Conservation (phyloP, 2,113 vertebrate species). For the Megaceryle maxima region DNA sequence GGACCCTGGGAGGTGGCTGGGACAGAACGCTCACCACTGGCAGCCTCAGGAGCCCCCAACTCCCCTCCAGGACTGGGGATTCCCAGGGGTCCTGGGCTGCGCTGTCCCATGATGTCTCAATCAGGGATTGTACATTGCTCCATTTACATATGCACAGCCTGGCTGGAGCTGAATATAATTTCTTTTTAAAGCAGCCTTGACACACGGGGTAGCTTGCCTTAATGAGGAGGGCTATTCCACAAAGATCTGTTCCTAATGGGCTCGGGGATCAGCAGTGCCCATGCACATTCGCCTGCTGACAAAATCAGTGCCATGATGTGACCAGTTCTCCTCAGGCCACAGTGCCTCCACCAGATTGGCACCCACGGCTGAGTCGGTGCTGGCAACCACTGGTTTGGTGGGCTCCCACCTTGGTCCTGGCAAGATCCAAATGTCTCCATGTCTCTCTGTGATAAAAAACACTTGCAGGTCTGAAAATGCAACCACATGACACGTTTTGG, state of each 20-base stretch:
- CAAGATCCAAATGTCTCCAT: not conserved
- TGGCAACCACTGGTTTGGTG: not conserved
- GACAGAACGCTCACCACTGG: fast-evolving
- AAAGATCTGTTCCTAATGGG: not conserved
- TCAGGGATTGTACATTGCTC: not conserved
- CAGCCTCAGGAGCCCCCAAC: fast-evolving
- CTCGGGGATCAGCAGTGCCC: not conserved
- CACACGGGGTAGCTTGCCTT: not conserved
- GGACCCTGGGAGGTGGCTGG: not conserved
- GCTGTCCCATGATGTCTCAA: not conserved
- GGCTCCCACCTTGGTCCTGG: not conserved
- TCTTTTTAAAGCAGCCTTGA: not conserved
- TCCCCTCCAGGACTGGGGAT: not conserved
- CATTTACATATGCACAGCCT: not conserved
- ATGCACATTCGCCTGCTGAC: not conserved
- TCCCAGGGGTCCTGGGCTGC: not conserved
- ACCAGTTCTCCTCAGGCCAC: fast-evolving
- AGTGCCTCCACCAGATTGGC: not conserved
- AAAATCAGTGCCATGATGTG: not conserved
- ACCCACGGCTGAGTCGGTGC: fast-evolving
- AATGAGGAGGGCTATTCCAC: slow-evolving; percentile 28
- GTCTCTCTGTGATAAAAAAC: not conserved
- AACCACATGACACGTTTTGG: fast-evolving
- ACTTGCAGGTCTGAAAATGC: fast-evolving
- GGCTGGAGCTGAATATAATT: not conserved